Percentiles rank a stretch among this genome's conserved stretches.
Conservation (phyloP, 2,113 vertebrate genomes). For the Emberiza fucata region DNA sequence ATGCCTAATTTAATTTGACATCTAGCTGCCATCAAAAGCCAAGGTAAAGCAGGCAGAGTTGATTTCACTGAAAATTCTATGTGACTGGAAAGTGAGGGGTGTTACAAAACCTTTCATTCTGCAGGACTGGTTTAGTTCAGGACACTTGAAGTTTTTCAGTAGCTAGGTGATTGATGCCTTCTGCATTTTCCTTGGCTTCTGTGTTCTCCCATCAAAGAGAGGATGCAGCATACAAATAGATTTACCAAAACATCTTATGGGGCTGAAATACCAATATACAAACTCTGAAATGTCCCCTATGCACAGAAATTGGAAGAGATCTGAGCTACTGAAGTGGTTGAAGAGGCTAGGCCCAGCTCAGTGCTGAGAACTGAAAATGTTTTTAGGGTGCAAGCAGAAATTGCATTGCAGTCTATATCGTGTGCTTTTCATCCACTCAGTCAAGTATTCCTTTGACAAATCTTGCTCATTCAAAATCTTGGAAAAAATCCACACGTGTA, state of each 20-base stretch:
- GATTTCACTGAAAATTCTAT: not conserved
- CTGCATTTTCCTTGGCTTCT: not conserved
- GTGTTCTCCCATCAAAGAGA: not conserved
- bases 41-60: not conserved
- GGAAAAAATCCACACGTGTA: not conserved
- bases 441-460: not conserved
- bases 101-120: not conserved
- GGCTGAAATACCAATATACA: rapidly evolving
- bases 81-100: not conserved
- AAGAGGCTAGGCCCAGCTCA: not conserved
- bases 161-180: not conserved
- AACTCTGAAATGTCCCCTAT: not conserved
- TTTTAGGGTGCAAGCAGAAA: not conserved
- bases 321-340: not conserved
- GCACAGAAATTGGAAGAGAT: not conserved
- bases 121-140: not conserved
- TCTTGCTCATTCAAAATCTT: not conserved
- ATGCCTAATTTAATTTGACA: not conserved
- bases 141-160: not conserved
- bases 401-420: rapidly evolving
- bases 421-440: not conserved
- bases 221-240: not conserved
- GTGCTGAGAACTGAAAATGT: not conserved
- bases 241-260: not conserved
- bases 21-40: not conserved